Evolutionary conservation across 2,113 vertebrate genomes (phyloP).

Genomic region (Corydoras sp.): DNA sequence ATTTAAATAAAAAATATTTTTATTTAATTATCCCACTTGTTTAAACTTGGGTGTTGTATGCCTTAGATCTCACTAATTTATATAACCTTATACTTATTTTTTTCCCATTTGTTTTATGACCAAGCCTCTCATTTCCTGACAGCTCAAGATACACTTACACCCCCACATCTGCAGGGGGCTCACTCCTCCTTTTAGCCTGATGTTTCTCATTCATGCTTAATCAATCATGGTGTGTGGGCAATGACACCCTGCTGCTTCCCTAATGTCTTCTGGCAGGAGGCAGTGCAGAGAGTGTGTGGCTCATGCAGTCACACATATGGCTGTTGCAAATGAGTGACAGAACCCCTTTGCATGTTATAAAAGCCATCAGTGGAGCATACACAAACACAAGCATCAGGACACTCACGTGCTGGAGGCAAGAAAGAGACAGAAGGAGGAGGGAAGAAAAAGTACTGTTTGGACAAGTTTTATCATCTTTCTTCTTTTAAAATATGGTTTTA

Average conservation of each 20-base stretch:
- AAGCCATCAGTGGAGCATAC: conserved; percentile 63
- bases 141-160: conserved; percentile 66
- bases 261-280: conserved; percentile 75
- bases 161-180: conserved; percentile 66
- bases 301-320: conserved; percentile 75
- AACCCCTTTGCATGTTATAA: conserved; percentile 60
- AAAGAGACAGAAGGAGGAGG: conserved; percentile 4
- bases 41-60: too few species aligned
- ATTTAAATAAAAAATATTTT: too few species aligned
- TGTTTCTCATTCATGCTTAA: conserved; percentile 66
- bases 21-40: too few species aligned
- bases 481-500: too few species aligned
- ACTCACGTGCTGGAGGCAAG: conserved; percentile 29
- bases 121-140: conserved; percentile 36
- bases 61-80: too few species aligned
- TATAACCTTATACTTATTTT: conserved; percentile 45
- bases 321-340: conserved; percentile 69
- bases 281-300: conserved; percentile 61
- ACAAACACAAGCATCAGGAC: conserved; percentile 50
- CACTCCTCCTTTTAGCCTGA: conserved; percentile 48
- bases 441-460: conserved; percentile 35
- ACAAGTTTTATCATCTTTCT: neutral
- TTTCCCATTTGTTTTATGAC: conserved; percentile 31
- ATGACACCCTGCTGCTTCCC: conserved; percentile 71
- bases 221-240: conserved; percentile 72